Percentiles rank a stretch among this genome's conserved stretches.
Conservation (phyloP, 2,888 invertebrate genomes). For the Nebria brevicollis region DNA sequence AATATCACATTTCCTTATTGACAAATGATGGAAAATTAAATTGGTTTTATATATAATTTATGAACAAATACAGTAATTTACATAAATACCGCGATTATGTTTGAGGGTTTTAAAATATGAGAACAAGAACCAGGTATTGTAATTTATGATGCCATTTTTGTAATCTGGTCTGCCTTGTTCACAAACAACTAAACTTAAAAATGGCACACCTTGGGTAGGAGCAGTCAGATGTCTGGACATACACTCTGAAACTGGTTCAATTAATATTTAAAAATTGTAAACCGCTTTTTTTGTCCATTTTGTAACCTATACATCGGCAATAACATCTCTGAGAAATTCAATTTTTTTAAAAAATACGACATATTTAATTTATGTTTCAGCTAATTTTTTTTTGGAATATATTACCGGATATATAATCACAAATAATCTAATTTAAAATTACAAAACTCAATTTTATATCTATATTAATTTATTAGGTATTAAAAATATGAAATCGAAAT, state of each 20-base stretch:
- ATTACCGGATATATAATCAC: no score
- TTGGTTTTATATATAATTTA: background rate
- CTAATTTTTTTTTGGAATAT: background rate
- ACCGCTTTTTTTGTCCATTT: constrained; percentile 11
- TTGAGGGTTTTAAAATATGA: background rate
- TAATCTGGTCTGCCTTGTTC: constrained; percentile 35
- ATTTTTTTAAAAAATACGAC: background rate
- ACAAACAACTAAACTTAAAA: constrained; percentile 40
- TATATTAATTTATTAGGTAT: background rate
- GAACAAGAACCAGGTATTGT: constrained; percentile 18
- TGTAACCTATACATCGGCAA: background rate
- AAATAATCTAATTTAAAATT: no score
- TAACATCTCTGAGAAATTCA: background rate
- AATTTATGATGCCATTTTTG: constrained; percentile 33
- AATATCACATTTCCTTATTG: background rate
- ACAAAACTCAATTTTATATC: no score
- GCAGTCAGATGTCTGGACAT: constrained; percentile 11
- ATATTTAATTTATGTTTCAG: background rate
- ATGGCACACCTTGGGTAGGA: constrained; percentile 9
- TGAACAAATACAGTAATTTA: background rate
- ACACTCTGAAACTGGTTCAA: constrained; percentile 15
- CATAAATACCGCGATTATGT: background rate
- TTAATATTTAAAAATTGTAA: constrained; percentile 11
- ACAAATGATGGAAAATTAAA: background rate
- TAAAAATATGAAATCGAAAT: background rate